A percentile compares a stretch with the other conserved stretches of the same genome.
Conservation (phyloP, 2,113 vertebrate species). For the Oreochromis spilurus region DNA sequence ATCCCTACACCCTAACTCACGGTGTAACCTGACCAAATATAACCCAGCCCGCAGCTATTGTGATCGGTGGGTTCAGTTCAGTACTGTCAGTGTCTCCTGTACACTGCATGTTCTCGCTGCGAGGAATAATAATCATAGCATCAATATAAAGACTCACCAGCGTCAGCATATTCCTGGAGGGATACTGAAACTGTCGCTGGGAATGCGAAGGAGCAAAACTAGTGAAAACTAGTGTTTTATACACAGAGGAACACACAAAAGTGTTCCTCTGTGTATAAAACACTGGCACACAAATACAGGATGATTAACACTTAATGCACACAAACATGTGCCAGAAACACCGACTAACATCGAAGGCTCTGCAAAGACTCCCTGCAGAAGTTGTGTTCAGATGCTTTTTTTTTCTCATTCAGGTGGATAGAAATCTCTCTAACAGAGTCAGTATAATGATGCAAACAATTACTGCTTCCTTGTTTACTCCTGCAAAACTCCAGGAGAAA, state of each 20-base stretch:
- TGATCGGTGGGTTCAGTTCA: not conserved
- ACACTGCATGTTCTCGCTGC: not conserved
- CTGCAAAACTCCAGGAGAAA: not conserved
- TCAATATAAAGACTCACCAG: not conserved
- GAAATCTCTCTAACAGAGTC: not conserved
- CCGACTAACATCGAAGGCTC: not conserved
- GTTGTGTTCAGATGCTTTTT: not conserved
- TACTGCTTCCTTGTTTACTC: not conserved
- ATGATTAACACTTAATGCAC: not conserved
- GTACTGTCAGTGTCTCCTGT: not conserved
- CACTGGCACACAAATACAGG: not conserved
- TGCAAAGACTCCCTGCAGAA: not conserved
- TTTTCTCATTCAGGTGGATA: not conserved
- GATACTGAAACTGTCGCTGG: not conserved
- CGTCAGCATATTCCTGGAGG: not conserved
- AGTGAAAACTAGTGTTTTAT: not conserved
- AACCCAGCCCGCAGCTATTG: not conserved
- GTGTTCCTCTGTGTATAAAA: not conserved
- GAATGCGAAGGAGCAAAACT: not conserved
- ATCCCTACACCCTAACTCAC: rapidly evolving
- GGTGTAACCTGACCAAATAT: no score
- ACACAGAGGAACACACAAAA: no score
- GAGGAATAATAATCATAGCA: not conserved
- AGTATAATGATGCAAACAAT: not conserved
- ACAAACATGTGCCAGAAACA: not conserved